These are phyloP conservation scores for Jacana jacana DNA, from an alignment of 2,113 vertebrate genomes.

Conservation along the genomic window DNA sequence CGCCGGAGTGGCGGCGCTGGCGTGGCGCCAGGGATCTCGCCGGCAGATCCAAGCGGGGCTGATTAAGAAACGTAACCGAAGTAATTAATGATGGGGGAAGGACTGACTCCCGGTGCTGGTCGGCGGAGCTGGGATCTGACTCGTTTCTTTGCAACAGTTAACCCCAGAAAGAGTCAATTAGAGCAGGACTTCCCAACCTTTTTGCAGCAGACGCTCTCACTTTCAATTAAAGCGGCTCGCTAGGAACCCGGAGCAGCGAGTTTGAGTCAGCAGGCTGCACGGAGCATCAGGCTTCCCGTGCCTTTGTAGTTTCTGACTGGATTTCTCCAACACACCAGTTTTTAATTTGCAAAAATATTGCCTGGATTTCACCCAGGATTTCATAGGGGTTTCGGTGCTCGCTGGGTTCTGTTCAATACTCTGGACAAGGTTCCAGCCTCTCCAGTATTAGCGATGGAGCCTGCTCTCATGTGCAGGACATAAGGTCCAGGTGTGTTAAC, in stretches of 20 bases:
- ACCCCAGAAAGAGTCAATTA: constrained; percentile 55
- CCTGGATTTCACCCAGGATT: neutral
- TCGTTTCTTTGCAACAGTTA: neutral
- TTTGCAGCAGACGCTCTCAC: neutral
- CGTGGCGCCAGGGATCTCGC: neutral
- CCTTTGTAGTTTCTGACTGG: constrained; percentile 27
- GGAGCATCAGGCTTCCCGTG: neutral
- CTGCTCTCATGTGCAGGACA: neutral
- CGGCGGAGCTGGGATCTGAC: neutral
- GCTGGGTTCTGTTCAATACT: neutral
- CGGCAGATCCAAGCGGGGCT: neutral
- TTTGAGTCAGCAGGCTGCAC: constrained; percentile 29
- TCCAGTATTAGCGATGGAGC: neutral
- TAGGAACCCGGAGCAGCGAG: neutral
- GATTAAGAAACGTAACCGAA: constrained; percentile 51
- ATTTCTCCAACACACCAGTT: neutral
- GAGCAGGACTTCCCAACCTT: constrained; percentile 51
- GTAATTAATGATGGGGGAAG: constrained; percentile 61
- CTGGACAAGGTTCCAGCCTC: neutral
- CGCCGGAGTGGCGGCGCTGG: constrained; percentile 1
- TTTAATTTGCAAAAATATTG: constrained; percentile 21
- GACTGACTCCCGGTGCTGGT: neutral
- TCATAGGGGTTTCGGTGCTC: neutral
- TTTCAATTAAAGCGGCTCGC: constrained; percentile 48
- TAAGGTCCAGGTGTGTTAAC: neutral